Evolutionary conservation across 2,797 vertebrate genomes (phyloP), one percentile per base, ranked within the genome.

Genomic region (Brachyrhaphis roseni): DNA sequence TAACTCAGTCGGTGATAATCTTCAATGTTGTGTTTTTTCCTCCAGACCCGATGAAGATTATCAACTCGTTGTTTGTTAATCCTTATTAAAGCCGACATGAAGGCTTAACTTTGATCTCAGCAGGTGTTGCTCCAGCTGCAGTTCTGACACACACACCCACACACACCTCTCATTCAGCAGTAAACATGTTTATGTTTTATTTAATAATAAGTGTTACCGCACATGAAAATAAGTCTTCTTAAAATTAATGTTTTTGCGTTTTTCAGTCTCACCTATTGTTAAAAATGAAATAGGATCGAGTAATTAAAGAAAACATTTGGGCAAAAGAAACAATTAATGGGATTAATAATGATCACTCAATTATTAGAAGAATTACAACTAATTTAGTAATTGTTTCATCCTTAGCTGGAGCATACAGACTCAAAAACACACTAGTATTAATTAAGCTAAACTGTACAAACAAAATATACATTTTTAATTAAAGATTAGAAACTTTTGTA

Each of bases 101-200:
- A 20, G 28, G 49, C 74, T 76, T 74, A 74, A 62, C 74, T 79
- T 79, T 85, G 75, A 80, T 57, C 76, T 49, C 64, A 15, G 66
- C 78, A 71, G 75, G 51, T 75, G 81, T 45, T 77, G 59, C 57
- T 74, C 70, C 20, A 28, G 64, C 47, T 26, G 41, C 41, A 51
- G 34, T 66, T 66, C 34, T n/a, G 26, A 55, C 51, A 28, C 2
- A 8, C 8, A 26, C 20, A 8, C 8, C 4, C 16, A 41, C 41
- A 10, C 41, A 31, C 4, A 8, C 2, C 59, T 18, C 5, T 68
- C 20, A 12, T 41, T 23, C 11, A 26, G 64, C 36, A 68, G 36
- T 12, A 68, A 41, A 68, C 62, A 23, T 23, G 15, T 39, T 64
- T 64, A 18, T 15, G 28, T 31, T 28, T 28, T 31, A 59, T 59